A percentile compares a stretch with the other conserved stretches of the same genome.
Conservation (phyloP, 2,113 vertebrate species). For the Columba janthina region DNA sequence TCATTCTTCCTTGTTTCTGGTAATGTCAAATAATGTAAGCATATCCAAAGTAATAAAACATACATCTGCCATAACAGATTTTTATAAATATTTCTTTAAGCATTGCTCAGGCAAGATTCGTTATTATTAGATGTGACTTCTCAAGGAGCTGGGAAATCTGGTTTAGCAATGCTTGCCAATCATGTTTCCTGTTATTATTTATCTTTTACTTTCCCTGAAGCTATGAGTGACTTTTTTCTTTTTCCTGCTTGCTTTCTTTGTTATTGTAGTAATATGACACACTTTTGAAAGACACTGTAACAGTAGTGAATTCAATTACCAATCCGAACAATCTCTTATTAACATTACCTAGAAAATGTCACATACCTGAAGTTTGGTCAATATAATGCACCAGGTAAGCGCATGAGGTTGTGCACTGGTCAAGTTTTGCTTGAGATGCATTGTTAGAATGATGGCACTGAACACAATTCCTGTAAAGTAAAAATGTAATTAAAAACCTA, state of each 20-base stretch:
- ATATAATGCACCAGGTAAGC: constrained; percentile 75
- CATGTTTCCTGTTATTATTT: constrained; percentile 50
- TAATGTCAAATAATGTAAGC: constrained; percentile 56
- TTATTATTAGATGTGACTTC: constrained; percentile 30
- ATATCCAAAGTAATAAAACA: constrained; percentile 33
- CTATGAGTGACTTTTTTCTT: neutral
- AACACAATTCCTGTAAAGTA: constrained; percentile 83
- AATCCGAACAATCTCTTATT: neutral
- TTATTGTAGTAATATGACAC: neutral
- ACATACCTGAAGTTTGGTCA: constrained; percentile 82
- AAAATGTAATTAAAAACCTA: neutral
- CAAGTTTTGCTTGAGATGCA: constrained; percentile 68
- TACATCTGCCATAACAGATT: constrained; percentile 6
- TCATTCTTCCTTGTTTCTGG: neutral
- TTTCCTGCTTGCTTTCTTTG: neutral
- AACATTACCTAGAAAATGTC: neutral
- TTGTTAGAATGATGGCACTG: constrained; percentile 84
- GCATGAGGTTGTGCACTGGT: constrained; percentile 85
- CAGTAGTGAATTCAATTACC: neutral
- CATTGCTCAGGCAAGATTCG: constrained; percentile 26
- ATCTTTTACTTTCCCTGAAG: constrained; percentile 40
- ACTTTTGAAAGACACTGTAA: neutral
- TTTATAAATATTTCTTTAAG: constrained; percentile 63
- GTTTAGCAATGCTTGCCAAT: constrained; percentile 30
- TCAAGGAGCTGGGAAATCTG: constrained; percentile 15